phyloP scores from a whole-genome alignment of 2,113 vertebrate species.

The Connochaetes taurinus region DNA sequence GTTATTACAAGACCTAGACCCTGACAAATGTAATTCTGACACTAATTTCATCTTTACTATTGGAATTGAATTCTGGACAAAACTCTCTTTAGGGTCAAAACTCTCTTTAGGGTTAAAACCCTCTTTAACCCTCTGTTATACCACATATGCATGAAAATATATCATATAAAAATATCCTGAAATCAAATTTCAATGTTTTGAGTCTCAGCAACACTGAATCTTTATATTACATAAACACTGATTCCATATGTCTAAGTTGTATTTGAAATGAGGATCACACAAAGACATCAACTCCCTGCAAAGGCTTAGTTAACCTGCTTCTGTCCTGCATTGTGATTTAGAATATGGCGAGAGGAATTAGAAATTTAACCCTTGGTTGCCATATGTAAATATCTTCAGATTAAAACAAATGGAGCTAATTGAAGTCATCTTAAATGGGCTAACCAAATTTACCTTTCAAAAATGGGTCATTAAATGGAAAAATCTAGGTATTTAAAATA shows the following conservation, averaged over 20 bases:
- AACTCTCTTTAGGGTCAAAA: neutral
- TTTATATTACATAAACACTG: neutral
- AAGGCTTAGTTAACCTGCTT: neutral
- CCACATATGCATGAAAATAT: neutral
- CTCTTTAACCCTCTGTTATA: neutral
- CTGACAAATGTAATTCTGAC: neutral
- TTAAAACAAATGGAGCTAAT: neutral
- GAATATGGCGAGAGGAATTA: neutral
- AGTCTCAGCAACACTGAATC: neutral
- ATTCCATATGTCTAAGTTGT: neutral
- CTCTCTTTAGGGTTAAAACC: neutral
- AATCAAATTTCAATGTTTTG: neutral
- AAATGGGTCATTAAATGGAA: neutral
- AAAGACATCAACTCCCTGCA: neutral
- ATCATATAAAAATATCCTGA: slow-evolving; percentile 19
- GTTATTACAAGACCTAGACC: neutral
- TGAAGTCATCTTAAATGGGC: neutral
- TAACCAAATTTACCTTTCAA: neutral
- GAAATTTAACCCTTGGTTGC: neutral
- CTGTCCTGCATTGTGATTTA: neutral
- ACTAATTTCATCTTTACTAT: neutral
- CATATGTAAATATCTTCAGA: neutral
- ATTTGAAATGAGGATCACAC: neutral
- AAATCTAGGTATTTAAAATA: neutral
- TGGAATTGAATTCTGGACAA: neutral